Evolutionary conservation across 1,140 invertebrate genomes (phyloP), one percentile per base, ranked within the genome.

Genomic region (Amphibalanus amphitrite): DNA sequence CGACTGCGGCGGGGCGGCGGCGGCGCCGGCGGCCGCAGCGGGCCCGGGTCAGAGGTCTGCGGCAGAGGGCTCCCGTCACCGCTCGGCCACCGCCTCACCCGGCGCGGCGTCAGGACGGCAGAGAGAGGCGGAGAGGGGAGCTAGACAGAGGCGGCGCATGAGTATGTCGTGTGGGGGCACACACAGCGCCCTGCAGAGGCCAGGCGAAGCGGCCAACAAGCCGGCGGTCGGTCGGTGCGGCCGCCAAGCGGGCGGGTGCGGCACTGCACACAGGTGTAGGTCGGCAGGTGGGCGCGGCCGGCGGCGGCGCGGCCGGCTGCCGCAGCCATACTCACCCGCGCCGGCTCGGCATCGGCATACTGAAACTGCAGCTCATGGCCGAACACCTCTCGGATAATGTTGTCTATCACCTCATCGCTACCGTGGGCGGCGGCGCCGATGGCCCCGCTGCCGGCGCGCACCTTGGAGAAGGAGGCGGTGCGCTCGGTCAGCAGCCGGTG

Each of bases 301-400:
- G 47, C 47, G 47, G 47, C 47, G 20, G 13, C 10, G 1, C 47
- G 47, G 23, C 13, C 10, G 47, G 33, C 33, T 38, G 33, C 33
- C 4, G 13, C n/a, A 59, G 13, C 47, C 6, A 20, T 59, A 59
- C 47, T 59, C 47, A 59, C 47, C 47, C 13, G 13, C 47, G 47
- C 10, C 47, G 47, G 33, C 33, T 38, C 33, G 33, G 4, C 77
- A 75, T 78, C 77, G 73, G 77, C 77, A 76, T 76, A 78, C 33
- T 78, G 76, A 70, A 78, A 71, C 74, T 76, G 77, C 74, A 76
- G 73, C 70, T 77, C 77, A 28, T 75, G 75, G 29, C 77, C 77
- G 75, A 78, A 78, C 59, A 78, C 73, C 71, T 77, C 77, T 59
- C 77, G 76, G 72, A 78, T 77, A 74, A 78, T 75, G 76, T 75